Evolutionary conservation across 1,140 invertebrate genomes (phyloP).

Genomic region (Chelonus insularis): DNA sequence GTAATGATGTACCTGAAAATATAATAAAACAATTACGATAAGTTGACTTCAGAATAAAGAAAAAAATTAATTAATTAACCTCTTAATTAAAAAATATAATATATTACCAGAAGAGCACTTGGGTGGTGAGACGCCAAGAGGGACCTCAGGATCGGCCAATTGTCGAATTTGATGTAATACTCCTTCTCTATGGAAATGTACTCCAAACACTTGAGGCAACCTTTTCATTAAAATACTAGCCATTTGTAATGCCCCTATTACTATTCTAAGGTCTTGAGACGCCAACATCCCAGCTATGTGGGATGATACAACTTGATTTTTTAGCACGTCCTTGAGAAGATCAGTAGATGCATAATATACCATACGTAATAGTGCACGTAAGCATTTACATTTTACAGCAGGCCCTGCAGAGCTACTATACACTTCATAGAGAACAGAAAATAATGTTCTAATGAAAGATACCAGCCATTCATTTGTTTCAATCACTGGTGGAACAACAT

Average conservation of each 20-base stretch:
- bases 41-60: no score
- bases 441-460: constrained; percentile 84
- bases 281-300: constrained; percentile 98
- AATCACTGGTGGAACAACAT: constrained; percentile 56
- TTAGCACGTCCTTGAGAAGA: constrained; percentile 83
- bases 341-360: constrained; percentile 90
- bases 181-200: constrained; percentile 93
- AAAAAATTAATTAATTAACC: no score
- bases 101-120: constrained; percentile 59
- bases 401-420: constrained; percentile 97
- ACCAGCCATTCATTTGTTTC: constrained; percentile 59
- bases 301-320: constrained; percentile 92
- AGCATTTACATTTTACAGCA: constrained; percentile 94
- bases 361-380: constrained; percentile 93
- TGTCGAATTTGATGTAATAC: constrained; percentile 89
- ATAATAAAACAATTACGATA: constrained; percentile 19
- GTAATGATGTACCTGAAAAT: constrained; percentile 50
- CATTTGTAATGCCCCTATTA: constrained; percentile 96
- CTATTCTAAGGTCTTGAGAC: constrained; percentile 91
- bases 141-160: constrained; percentile 71
- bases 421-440: constrained; percentile 92
- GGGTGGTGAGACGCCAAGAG: constrained; percentile 66
- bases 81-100: constrained; percentile 4
- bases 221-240: constrained; percentile 96
- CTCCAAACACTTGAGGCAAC: constrained; percentile 89